Base-by-base conservation (phyloP, 2,888 invertebrate genomes). In the Fragum whitleyi region DNA sequence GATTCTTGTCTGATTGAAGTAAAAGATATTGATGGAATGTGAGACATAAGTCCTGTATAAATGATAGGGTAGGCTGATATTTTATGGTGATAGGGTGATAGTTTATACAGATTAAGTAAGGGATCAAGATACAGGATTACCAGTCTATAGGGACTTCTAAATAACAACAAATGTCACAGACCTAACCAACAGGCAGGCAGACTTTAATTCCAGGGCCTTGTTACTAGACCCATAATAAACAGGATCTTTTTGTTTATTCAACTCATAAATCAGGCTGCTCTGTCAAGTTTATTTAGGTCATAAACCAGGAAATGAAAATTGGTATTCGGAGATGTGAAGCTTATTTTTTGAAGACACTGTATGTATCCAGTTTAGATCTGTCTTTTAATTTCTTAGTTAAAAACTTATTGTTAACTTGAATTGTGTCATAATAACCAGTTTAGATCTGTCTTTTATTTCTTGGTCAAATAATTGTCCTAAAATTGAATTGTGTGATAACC, bases 151-250 rank as follows among this genome's bases (percentile, higher is more conserved):
- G 71, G 71, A 71, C 29, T n/a, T n/a, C 32, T 57, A 57, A 71
- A 71, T 71, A 71, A 36, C 32, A 71, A 19, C 39, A 36, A 39
- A 26, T 71, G 71, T 28, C 71, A 71, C 21, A 36, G 28, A 21
- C 32, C 32, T 57, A 71, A 71, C 55, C 36, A 57, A 28, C 29
- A 26, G 57, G 57, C 29, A 53, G 42, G 55, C 32, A 61, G 16
- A 19, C 32, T 61, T 61, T 61, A 61, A 61, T 61, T 16, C 32
- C 61, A 32, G 29, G 29, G 61, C 32, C 19, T 7, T 61, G 61
- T 61, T 61, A 32, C n/a, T 29, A 61, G 61, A 11, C 28, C 57
- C 57, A 28, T 28, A 57, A 23, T 57, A 57, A 57, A 57, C 57
- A 57, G 21, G 57, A 57, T 26, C 26, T 3, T 57, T 57, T 57